Percentiles rank a stretch among this genome's conserved stretches.
These are phyloP conservation scores for Drosophila neocordata DNA, from an alignment of 1,140 invertebrate species.

Conservation along the genomic window DNA sequence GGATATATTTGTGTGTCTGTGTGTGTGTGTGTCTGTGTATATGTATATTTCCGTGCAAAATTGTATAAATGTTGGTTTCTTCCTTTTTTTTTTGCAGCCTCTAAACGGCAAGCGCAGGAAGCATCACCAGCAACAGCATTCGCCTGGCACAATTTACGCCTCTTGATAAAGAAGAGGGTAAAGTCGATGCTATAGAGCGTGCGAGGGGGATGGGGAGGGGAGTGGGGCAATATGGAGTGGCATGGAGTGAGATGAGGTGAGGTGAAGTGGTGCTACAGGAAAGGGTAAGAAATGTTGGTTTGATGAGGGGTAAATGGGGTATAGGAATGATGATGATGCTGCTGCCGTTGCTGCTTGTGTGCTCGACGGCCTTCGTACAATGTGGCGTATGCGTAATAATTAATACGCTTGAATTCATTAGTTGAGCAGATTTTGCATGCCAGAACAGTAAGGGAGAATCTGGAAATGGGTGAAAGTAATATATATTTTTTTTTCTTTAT, in stretches of 20 bases:
- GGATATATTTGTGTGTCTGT: conserved; percentile 13
- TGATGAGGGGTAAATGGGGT: not conserved
- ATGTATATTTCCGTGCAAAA: conserved; percentile 75
- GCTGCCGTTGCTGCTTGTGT: conserved; percentile 22
- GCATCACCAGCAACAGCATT: conserved; percentile 55
- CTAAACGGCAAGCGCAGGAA: conserved; percentile 76
- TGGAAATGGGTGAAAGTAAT: conserved; percentile 8
- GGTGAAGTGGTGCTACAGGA: conserved; percentile 13
- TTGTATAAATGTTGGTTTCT: conserved; percentile 70
- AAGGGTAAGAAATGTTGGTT: not conserved
- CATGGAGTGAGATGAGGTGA: not conserved
- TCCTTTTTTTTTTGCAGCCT: conserved; percentile 66
- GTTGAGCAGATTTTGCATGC: conserved; percentile 78
- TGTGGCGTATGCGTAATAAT: conserved; percentile 80
- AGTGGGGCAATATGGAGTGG: not conserved
- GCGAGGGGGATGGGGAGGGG: too few relatives aligned
- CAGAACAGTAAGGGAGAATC: conserved; percentile 38
- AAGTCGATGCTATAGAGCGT: not conserved
- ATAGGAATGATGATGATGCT: not conserved
- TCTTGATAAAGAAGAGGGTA: conserved; percentile 22
- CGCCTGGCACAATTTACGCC: conserved; percentile 73
- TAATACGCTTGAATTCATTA: conserved; percentile 81
- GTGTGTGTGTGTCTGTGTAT: conserved; percentile 15
- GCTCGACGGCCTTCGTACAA: conserved; percentile 71
- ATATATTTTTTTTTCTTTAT: conserved; percentile 24